Base-by-base conservation (phyloP, 2,888 invertebrate species). In the Sympetrum striolatum region DNA sequence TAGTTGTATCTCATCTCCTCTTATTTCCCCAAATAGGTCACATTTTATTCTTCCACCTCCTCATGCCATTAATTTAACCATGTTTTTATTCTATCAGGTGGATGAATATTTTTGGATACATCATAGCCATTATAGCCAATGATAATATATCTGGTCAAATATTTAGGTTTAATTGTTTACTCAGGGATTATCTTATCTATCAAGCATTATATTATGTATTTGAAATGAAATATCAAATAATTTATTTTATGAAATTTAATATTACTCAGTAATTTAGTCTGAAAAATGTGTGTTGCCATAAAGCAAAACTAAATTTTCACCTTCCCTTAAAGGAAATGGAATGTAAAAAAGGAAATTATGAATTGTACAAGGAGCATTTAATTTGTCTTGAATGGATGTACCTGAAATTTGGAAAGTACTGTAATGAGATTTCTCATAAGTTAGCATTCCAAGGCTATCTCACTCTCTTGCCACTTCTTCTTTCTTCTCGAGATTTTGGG, bases 241-340 rank as follows among this genome's bases (percentile, higher is more conserved):
- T 22, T 60, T n/a, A 64, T n/a, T 64, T 22, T 64, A 64, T 64
- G n/a, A 25, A 64, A 25, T 60, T 60, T 60, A 64, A 25, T n/a
- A 22, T 64, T 22, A 22, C 6, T 22, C 3, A 64, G 0, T 64
- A 6, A 60, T 73, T 14, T 31, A 73, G 6, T 14, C 31, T 31
- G 73, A 15, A 73, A 73, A 8, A 64, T 18, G n/a, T 73, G 15
- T 53, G n/a, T 73, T 25, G 31, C 14, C 10, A 12, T 25, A 3
- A 25, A 73, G 0, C 25, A 73, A 73, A 6, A 73, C 31, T 31
- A 44, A 10, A 25, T 25, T n/a, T n/a, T 81, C 2, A 22, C 31
- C 25, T 82, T 58, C 39, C n/a, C 14, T 39, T 86, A 12, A 12
- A 86, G 86, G 60, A 86, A 86, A 86, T 86, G 58, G 86, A 86